A percentile compares a stretch with the other conserved stretches of the same genome.
Conservation (phyloP, 2,888 invertebrate genomes). For the Idaea straminata region DNA sequence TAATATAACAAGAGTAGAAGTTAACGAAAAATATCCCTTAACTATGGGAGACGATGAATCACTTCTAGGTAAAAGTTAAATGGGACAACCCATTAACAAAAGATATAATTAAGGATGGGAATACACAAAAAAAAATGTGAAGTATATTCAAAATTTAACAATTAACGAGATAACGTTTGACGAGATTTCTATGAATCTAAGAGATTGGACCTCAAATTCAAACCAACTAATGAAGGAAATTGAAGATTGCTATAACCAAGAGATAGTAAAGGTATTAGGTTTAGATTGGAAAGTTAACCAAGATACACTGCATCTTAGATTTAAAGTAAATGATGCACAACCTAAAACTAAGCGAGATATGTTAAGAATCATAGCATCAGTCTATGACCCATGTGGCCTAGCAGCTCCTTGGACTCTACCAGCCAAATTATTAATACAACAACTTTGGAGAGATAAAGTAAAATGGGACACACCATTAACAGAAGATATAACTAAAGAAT, state of each 20-base stretch:
- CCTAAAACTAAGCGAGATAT: too few relatives aligned
- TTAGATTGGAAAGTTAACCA: background rate
- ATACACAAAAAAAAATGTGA: too few relatives aligned
- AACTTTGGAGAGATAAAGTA: conserved; percentile 7
- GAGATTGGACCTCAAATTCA: conserved; percentile 17
- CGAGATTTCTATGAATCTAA: conserved; percentile 19
- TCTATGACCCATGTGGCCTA: conserved; percentile 24
- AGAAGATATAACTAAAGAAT: background rate
- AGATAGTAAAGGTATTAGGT: background rate
- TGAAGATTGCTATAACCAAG: too few relatives aligned
- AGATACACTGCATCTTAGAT: background rate
- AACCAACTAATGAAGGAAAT: conserved; percentile 4
- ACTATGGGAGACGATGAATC: too few relatives aligned
- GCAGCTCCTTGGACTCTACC: conserved; percentile 10
- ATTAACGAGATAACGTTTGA: too few relatives aligned
- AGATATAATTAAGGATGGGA: too few relatives aligned
- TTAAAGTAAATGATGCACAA: background rate
- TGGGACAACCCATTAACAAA: too few relatives aligned
- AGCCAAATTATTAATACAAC: conserved; percentile 16
- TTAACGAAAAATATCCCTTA: too few relatives aligned
- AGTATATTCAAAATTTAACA: too few relatives aligned
- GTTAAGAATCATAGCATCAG: background rate
- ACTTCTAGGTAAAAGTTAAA: background rate
- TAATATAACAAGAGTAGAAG: too few relatives aligned
- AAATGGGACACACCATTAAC: conserved; percentile 14